Conservation (phyloP, 1,140 invertebrate species). For the Limonius californicus region DNA sequence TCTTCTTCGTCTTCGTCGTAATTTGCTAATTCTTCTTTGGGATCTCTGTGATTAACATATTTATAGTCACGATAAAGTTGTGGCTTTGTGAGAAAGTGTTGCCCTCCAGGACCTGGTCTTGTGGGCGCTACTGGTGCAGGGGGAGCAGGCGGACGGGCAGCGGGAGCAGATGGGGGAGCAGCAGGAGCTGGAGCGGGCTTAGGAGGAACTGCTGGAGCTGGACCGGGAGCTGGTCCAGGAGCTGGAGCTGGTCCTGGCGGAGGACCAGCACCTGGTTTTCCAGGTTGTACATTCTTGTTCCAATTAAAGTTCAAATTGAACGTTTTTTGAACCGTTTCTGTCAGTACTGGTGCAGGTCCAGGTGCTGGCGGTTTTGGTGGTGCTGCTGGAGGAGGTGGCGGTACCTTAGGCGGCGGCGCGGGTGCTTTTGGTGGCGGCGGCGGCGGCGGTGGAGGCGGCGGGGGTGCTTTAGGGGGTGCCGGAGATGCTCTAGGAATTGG, state of each 20-base stretch:
- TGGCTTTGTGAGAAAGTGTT: background rate
- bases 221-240: background rate
- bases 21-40: background rate
- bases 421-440: background rate
- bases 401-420: background rate
- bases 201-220: background rate
- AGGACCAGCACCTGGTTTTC: background rate
- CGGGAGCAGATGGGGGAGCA: no score
- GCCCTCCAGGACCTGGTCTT: background rate
- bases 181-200: background rate
- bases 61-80: background rate
- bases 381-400: background rate
- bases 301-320: background rate
- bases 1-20: background rate
- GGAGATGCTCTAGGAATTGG: background rate
- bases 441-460: background rate
- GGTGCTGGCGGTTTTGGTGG: background rate
- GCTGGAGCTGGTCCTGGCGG: background rate
- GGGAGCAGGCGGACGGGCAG: no score
- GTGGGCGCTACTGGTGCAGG: background rate
- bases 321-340: background rate
- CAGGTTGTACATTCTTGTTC: background rate
- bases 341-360: background rate
- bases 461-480: background rate
- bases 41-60: background rate